Base-by-base conservation (phyloP, 2,113 vertebrate species). In the Carassius gibelio region DNA sequence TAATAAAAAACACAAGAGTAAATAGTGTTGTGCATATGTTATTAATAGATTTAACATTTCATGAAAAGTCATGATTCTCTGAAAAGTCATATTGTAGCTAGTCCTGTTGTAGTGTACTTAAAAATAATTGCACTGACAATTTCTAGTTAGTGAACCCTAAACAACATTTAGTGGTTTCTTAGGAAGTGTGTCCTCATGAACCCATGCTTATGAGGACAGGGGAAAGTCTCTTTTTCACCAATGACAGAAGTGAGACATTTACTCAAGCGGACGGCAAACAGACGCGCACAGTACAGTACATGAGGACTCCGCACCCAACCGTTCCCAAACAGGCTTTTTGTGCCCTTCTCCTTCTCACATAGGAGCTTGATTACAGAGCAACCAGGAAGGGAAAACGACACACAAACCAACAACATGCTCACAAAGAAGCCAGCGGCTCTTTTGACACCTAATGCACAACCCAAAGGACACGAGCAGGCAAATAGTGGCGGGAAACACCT, bases 401-500 rank as follows among this genome's bases (percentile, higher is more conserved):
- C 17, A 81, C 75, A 57, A 50, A 75, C 13, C 42, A 75, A 76
- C 75, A 34, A 59, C 52, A 36, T 2, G 3, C 3, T 19, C 52
- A 78, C 52, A 42, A 61, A 77, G 50, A 55, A 9, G 23, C n/a
- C n/a, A 50, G 11, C 14, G 42, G 42, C n/a, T 30, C 30, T 14
- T 77, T 11, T 36, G 30, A 77, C 52, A n/a, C 26, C 52, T 59
- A 52, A 78, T 1, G 30, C 30, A 57, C 74, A 19, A n/a, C 17
- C 19, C 55, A 42, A 59, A 79, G 76, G 34, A 79, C 10, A 74
- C 3, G 26, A 23, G 71, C 36, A 83, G 55, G 81, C 84, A 89
- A 88, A 90, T 82, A 88, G 64, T 55, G 75, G 38, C 76, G 36
- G 57, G 30, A 69, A 50, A 76, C 75, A 61, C 17, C 61, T 84